Base-by-base conservation (phyloP, 2,113 vertebrate species). In the Trochalopteron elliotii region DNA sequence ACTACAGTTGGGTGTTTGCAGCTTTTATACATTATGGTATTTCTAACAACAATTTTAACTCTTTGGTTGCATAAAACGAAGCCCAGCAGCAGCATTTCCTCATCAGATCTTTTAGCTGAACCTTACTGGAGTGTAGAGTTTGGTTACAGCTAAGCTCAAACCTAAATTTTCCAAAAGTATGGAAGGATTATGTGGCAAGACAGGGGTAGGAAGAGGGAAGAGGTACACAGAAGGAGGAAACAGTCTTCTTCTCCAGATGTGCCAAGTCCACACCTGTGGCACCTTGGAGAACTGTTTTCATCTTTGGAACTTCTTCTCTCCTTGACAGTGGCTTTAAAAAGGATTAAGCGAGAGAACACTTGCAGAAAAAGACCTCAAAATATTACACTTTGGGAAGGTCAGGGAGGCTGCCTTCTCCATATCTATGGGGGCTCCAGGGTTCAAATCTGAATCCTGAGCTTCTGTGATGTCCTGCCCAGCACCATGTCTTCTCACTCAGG, bases 1-100 rank as follows among this genome's bases (percentile, higher is more conserved):
- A 93, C 85, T 92, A 40, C 44, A 30, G 88, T 67, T 94, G 93
- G 87, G 47, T 91, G 79, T 95, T 95, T 75, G 68, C 94, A 89
- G 93, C 90, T 96, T 96, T 96, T 93, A 71, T 83, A 85, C 59
- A 83, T 94, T 93, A 90, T 70, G 40, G 52, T 78, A 92, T 96
- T 95, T 83, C 82, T 90, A 83, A 96, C 92, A 94, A 92, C 86
- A 81, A 89, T 86, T 92, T 92, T 94, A 92, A 93, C 71, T 93
- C 85, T 83, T 97, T 2, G 2, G 52, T 50, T 83, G 68, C 52
- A 37, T 74, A 44, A 83, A 90, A 67, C 52, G 68, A 85, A 85
- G 63, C 31, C 67, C 85, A 89, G 72, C 82, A 91, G 63, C 79
- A 86, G 64, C 67, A 75, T 85, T 91, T 96, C 65, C 77, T 94